These are phyloP conservation scores for Ivindomyrus marchei DNA, from an alignment of 2,113 vertebrate genomes.

Conservation along the genomic window DNA sequence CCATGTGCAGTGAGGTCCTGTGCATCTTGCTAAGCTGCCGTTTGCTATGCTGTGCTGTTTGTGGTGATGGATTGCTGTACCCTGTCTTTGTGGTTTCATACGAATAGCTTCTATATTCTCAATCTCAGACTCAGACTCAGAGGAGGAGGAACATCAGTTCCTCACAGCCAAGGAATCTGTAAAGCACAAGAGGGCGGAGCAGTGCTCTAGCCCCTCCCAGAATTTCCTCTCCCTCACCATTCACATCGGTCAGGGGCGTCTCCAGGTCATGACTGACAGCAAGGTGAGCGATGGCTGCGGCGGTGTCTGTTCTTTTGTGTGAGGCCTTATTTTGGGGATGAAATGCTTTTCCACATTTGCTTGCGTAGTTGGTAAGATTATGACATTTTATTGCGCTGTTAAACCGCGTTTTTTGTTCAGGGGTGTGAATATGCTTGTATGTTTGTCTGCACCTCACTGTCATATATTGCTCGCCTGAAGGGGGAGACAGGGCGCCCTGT, in stretches of 20 bases:
- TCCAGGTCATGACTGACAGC: conserved; percentile 71
- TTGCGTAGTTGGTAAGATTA: background rate
- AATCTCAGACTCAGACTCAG: conserved; percentile 73
- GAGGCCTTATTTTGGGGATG: background rate
- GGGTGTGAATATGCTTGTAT: background rate
- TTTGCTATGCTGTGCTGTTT: background rate
- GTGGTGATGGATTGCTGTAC: background rate
- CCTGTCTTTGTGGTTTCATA: background rate
- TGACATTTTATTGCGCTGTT: background rate
- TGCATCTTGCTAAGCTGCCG: background rate
- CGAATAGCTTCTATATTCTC: background rate
- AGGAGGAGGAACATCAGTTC: conserved; percentile 76
- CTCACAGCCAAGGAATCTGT: conserved; percentile 55
- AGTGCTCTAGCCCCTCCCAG: conserved; percentile 52
- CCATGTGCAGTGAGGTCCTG: background rate
- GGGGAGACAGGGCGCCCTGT: conserved; percentile 50
- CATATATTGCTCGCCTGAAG: conserved; percentile 41
- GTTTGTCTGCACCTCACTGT: background rate
- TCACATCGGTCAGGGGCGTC: conserved; percentile 69
- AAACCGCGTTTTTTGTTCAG: background rate
- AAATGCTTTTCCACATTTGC: background rate
- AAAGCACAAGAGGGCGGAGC: conserved; percentile 35
- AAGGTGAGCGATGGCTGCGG: conserved; percentile 59
- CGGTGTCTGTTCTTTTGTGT: background rate
- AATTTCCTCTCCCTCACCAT: conserved; percentile 72